These are phyloP conservation scores for Epizoanthus stellaris DNA, from an alignment of 92 coral and sea anemone species.

Conservation along the genomic window DNA sequence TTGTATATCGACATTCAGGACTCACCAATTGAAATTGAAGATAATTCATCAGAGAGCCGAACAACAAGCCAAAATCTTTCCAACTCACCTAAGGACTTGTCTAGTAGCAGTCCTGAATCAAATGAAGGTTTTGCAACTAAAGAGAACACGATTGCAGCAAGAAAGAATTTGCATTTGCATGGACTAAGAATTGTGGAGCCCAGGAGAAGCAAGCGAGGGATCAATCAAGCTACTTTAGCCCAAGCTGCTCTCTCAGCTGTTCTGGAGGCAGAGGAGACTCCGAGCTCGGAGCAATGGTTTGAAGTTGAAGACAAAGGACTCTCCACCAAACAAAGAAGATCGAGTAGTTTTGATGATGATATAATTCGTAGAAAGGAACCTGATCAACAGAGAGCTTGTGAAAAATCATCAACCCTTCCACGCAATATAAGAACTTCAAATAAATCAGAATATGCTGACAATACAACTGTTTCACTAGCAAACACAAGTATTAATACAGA, in stretches of 20 bases:
- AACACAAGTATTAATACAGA: constrained; percentile 34
- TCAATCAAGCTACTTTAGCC: constrained; percentile 84
- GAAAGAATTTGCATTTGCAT: constrained; percentile 40
- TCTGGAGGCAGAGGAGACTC: constrained; percentile 81
- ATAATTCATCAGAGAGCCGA: background rate
- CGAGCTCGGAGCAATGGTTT: constrained; percentile 80
- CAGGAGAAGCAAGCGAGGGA: constrained; percentile 59
- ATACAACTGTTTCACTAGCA: background rate
- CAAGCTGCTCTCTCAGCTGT: constrained; percentile 95
- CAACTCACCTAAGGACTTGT: constrained; percentile 35
- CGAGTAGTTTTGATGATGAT: constrained; percentile 57
- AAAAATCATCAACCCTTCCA: constrained; percentile 25
- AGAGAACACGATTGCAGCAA: constrained; percentile 42
- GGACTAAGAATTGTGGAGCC: constrained; percentile 56
- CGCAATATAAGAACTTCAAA: background rate
- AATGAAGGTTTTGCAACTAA: constrained; percentile 12
- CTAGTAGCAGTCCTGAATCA: constrained; percentile 42
- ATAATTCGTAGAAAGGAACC: constrained; percentile 32
- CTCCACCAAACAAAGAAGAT: constrained; percentile 45
- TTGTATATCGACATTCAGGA: constrained; percentile 46
- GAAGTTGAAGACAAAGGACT: constrained; percentile 60
- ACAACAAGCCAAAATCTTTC: constrained; percentile 49
- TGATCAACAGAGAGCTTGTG: background rate
- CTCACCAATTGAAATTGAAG: constrained; percentile 6
- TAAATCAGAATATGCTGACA: constrained; percentile 7